A percentile compares a stretch with the other conserved stretches of the same genome.
Evolutionary conservation across 2,888 invertebrate genomes (phyloP).

Genomic region (Erebia palarica): DNA sequence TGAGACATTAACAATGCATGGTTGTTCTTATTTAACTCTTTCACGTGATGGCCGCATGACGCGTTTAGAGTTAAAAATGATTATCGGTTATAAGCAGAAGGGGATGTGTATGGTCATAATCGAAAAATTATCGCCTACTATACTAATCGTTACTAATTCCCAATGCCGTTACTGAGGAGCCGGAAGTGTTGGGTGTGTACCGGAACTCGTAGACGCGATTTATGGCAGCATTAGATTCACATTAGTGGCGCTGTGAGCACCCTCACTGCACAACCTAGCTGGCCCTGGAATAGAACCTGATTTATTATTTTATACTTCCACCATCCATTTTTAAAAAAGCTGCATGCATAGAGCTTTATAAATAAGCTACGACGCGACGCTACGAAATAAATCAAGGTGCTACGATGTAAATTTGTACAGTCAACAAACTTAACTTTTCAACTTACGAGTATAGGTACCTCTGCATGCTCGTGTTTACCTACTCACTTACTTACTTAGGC

Average conservation of each 20-base stretch:
- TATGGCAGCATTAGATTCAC: constrained; percentile 74
- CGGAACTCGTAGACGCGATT: constrained; percentile 56
- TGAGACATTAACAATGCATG: too few species aligned
- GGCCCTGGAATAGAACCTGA: constrained; percentile 28
- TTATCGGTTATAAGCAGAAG: background rate
- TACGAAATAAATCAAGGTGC: constrained; percentile 1
- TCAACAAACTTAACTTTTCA: background rate
- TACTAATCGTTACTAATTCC: constrained; percentile 75
- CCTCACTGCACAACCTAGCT: constrained; percentile 30
- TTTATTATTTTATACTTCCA: constrained; percentile 30
- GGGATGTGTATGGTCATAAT: background rate
- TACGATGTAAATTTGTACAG: background rate
- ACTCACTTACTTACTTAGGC: background rate
- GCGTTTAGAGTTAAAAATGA: background rate
- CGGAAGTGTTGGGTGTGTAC: constrained; percentile 49
- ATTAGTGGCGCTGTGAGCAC: constrained; percentile 38
- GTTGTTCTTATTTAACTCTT: background rate
- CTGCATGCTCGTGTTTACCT: too few species aligned
- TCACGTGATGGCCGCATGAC: background rate
- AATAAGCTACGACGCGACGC: constrained; percentile 6
- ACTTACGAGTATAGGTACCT: background rate
- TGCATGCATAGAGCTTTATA: background rate
- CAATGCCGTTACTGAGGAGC: constrained; percentile 54
- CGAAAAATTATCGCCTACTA: constrained; percentile 5
- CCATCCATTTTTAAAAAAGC: background rate